These are phyloP conservation scores for Netelia virgata DNA, from an alignment of 2,888 invertebrate species.

Conservation along the genomic window DNA sequence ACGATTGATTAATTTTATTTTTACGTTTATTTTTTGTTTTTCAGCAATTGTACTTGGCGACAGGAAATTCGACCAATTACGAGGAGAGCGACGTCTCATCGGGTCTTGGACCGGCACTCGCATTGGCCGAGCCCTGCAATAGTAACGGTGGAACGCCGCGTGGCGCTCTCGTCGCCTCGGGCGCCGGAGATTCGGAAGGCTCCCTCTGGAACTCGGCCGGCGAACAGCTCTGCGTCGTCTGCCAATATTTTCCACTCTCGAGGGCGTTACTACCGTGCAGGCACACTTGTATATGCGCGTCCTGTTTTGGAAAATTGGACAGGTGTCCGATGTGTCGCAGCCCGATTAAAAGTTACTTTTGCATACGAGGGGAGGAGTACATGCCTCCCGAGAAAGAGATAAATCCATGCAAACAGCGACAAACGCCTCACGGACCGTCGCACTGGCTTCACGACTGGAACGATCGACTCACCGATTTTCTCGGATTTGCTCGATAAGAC, in stretches of 20 bases:
- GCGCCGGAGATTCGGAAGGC: constrained; percentile 84
- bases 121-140: constrained; percentile 86
- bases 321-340: constrained; percentile 95
- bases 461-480: constrained; percentile 90
- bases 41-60: constrained; percentile 92
- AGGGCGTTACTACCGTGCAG: constrained; percentile 93
- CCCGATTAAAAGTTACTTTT: constrained; percentile 93
- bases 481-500: constrained; percentile 88
- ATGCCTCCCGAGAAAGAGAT: constrained; percentile 85
- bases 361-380: constrained; percentile 92
- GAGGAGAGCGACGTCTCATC: constrained; percentile 85
- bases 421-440: constrained; percentile 83
- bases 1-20: not conserved
- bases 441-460: constrained; percentile 88
- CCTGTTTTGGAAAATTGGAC: constrained; percentile 92
- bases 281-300: constrained; percentile 94
- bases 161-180: constrained; percentile 82
- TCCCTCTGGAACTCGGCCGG: constrained; percentile 87
- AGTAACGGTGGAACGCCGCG: constrained; percentile 77
- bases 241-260: constrained; percentile 91
- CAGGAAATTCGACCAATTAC: constrained; percentile 88
- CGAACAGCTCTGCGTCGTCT: constrained; percentile 92
- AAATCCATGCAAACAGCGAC: constrained; percentile 84
- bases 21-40: constrained; percentile 70
- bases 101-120: constrained; percentile 83